Conservation (phyloP, 2,113 vertebrate genomes). For the Xyrauchen texanus region DNA sequence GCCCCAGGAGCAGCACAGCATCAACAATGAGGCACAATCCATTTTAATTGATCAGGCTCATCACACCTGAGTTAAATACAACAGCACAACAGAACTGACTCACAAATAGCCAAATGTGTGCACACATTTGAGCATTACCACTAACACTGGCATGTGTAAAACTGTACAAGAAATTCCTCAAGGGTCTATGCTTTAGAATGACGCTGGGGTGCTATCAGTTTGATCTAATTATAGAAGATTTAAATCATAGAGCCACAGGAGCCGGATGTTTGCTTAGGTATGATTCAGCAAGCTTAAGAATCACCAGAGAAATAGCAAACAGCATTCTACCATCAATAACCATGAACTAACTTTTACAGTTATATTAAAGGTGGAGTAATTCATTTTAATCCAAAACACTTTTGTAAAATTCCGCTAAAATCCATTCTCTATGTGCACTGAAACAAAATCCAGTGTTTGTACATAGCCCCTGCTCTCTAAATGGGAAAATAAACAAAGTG, state of each 20-base stretch:
- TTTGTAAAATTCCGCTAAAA: too few relatives aligned
- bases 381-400: too few relatives aligned
- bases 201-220: conserved; percentile 26
- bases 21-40: conserved; percentile 24
- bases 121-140: neutral
- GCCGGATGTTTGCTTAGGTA: conserved; percentile 21
- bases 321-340: conserved; percentile 15
- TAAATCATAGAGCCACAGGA: conserved; percentile 39
- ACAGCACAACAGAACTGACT: conserved; percentile 4
- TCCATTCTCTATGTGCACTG: too few relatives aligned
- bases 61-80: conserved; percentile 13
- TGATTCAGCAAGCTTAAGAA: conserved; percentile 20
- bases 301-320: neutral
- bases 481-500: too few relatives aligned
- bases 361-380: too few relatives aligned
- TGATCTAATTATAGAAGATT: conserved; percentile 43
- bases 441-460: too few relatives aligned
- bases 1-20: neutral
- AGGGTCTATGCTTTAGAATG: neutral
- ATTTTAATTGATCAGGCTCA: conserved; percentile 26
- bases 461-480: too few relatives aligned
- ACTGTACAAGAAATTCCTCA: conserved; percentile 14
- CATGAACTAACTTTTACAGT: neutral
- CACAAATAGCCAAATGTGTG: neutral
- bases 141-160: conserved; percentile 7